Conservation (phyloP, 2,888 invertebrate species). For the Abscondita cerata region DNA sequence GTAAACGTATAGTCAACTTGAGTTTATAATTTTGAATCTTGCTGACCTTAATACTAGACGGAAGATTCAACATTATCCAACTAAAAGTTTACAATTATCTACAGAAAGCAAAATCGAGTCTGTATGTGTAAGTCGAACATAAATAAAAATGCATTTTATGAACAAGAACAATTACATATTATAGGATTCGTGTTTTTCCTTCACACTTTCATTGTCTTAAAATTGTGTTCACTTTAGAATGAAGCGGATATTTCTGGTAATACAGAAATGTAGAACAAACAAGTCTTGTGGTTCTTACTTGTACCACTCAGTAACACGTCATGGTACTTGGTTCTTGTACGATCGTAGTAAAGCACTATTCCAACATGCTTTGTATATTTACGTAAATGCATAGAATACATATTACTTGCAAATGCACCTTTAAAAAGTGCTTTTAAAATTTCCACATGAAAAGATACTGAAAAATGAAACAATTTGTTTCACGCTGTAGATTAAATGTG, state of each 20-base stretch:
- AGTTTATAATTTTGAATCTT: too few relatives aligned
- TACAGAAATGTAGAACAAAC: constrained; percentile 38
- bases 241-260: constrained; percentile 28
- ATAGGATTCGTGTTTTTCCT: constrained; percentile 36
- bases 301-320: constrained; percentile 49
- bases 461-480: too few relatives aligned
- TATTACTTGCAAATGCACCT: too few relatives aligned
- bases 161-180: constrained; percentile 35
- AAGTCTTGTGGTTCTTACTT: constrained; percentile 39
- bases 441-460: too few relatives aligned
- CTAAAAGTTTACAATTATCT: not conserved
- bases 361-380: constrained; percentile 5
- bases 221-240: constrained; percentile 20
- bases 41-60: too few relatives aligned
- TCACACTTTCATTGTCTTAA: constrained; percentile 44
- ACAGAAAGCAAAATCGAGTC: constrained; percentile 22
- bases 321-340: constrained; percentile 43
- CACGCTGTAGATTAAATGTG: too few relatives aligned
- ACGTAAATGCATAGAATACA: too few relatives aligned
- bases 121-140: constrained; percentile 12
- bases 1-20: too few relatives aligned
- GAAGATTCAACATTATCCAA: too few relatives aligned
- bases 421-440: too few relatives aligned
- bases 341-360: constrained; percentile 20
- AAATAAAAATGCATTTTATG: constrained; percentile 31